A percentile compares a stretch with the other conserved stretches of the same genome.
Conservation (phyloP, 2,888 invertebrate genomes). For the Pyralis farinalis region DNA sequence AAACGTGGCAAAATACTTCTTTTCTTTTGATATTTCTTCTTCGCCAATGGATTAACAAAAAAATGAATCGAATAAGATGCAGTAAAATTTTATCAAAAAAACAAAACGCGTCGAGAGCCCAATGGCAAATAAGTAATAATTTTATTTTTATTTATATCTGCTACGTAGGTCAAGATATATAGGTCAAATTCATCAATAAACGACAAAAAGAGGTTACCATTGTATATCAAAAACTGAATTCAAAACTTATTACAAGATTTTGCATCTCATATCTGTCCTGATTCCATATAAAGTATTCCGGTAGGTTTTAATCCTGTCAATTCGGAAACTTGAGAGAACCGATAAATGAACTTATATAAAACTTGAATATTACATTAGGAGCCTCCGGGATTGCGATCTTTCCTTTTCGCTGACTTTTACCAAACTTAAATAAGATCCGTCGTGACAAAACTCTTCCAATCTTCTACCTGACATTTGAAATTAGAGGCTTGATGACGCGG, state of each 20-base stretch:
- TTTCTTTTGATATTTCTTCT: no score
- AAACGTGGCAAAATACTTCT: no score
- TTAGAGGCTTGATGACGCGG: slow-evolving; percentile 11
- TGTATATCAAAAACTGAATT: no score
- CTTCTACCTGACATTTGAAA: slow-evolving; percentile 23
- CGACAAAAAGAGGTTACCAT: no score
- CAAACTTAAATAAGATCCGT: slow-evolving; percentile 50
- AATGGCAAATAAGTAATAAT: no score
- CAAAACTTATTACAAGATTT: neutral
- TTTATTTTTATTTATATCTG: no score
- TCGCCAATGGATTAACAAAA: no score
- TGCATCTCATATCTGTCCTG: neutral
- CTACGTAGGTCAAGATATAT: no score
- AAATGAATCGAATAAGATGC: no score
- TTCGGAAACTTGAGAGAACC: slow-evolving; percentile 1
- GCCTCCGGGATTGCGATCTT: slow-evolving; percentile 35
- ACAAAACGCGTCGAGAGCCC: no score
- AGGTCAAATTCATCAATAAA: no score
- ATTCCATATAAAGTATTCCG: slow-evolving; percentile 1
- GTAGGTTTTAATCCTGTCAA: slow-evolving; percentile 8
- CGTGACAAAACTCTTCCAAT: slow-evolving; percentile 35
- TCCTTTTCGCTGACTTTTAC: slow-evolving; percentile 33
- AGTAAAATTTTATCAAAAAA: no score
- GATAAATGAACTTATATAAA: slow-evolving; percentile 16
- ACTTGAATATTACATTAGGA: slow-evolving; percentile 31